Percentiles rank a stretch among this genome's conserved stretches.
These are phyloP conservation scores for Hypomecis punctinalis DNA, from an alignment of 2,888 invertebrate genomes.

Conservation along the genomic window DNA sequence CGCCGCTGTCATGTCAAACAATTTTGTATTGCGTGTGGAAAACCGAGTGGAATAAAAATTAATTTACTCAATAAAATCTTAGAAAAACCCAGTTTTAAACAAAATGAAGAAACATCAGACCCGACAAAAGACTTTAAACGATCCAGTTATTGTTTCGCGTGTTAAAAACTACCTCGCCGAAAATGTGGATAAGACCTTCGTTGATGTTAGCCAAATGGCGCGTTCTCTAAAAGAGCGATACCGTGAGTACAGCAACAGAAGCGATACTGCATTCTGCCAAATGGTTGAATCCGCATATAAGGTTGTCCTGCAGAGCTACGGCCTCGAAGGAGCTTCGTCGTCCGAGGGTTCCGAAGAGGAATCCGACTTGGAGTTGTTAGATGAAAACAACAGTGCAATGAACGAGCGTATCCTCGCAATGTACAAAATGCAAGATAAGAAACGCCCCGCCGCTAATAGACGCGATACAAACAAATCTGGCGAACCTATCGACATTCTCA, in stretches of 20 bases:
- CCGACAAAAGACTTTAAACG: constrained; percentile 78
- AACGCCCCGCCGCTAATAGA: constrained; percentile 68
- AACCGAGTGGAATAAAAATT: constrained; percentile 40
- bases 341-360: constrained; percentile 86
- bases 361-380: constrained; percentile 89
- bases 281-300: constrained; percentile 92
- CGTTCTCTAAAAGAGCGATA: constrained; percentile 89
- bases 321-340: constrained; percentile 85
- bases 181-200: constrained; percentile 91
- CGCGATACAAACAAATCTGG: constrained; percentile 73
- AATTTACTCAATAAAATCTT: constrained; percentile 32
- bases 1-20: constrained; percentile 70
- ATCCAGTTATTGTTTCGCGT: constrained; percentile 85
- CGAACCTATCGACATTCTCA: constrained; percentile 78
- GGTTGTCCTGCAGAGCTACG: constrained; percentile 89
- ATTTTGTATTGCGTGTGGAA: constrained; percentile 58
- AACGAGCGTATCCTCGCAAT: constrained; percentile 83
- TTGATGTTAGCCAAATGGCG: constrained; percentile 94
- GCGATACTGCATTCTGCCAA: constrained; percentile 91
- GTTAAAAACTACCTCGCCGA: constrained; percentile 91
- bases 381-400: constrained; percentile 91
- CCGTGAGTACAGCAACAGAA: constrained; percentile 92
- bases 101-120: constrained; percentile 82
- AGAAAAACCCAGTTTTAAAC: constrained; percentile 27
- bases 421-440: constrained; percentile 82